Evolutionary conservation across 2,113 vertebrate genomes (phyloP).

Genomic region (Ptychochromis oligacanthus): DNA sequence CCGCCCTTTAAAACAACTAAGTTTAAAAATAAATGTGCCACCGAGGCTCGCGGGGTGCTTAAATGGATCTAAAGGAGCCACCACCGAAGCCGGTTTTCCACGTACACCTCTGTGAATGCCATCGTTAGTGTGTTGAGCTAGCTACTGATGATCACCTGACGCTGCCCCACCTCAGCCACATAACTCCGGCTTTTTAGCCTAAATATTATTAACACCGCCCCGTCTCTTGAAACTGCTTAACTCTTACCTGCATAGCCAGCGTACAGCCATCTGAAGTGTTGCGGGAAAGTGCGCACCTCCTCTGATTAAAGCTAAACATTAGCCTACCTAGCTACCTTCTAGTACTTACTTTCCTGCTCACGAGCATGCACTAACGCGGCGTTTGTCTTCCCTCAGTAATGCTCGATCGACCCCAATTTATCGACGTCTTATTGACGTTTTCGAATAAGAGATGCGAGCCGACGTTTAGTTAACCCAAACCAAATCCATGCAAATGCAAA

Average conservation of each 20-base stretch:
- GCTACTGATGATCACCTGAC: conserved; percentile 63
- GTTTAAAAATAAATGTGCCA: not conserved
- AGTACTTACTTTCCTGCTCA: conserved; percentile 43
- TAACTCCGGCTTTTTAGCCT: not conserved
- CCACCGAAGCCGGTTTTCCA: not conserved
- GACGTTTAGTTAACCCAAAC: accelerated
- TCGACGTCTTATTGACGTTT: not conserved
- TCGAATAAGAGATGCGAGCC: accelerated
- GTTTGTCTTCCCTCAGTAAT: conserved; percentile 1
- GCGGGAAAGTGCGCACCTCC: conserved; percentile 19
- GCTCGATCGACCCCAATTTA: accelerated
- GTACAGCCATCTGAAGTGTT: conserved; percentile 78
- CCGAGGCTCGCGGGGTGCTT: accelerated
- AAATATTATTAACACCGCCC: not conserved
- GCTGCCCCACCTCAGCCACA: conserved; percentile 59
- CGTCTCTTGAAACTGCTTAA: accelerated
- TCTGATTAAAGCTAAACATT: conserved; percentile 56
- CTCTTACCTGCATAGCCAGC: conserved; percentile 85
- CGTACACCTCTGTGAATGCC: not conserved
- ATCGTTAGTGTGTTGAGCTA: conserved; percentile 22
- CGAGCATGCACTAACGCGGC: conserved; percentile 52
- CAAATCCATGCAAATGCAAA: accelerated
- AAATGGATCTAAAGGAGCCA: not conserved
- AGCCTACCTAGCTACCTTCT: conserved; percentile 62
- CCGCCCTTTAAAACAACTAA: not conserved